These are phyloP conservation scores for Micronisus gabar DNA, from an alignment of 2,113 vertebrate genomes.

Conservation along the genomic window DNA sequence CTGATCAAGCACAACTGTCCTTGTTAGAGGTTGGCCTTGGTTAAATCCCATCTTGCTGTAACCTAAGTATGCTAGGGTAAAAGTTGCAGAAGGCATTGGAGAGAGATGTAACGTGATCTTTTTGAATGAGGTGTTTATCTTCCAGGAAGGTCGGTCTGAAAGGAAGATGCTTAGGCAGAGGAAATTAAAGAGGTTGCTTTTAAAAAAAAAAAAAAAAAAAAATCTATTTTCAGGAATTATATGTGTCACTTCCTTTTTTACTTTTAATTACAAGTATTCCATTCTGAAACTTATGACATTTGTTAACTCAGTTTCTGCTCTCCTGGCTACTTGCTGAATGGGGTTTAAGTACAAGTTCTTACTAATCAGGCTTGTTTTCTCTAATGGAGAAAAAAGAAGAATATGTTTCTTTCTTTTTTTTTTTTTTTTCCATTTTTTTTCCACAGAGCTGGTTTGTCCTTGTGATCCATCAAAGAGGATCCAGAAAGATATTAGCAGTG, in stretches of 20 bases:
- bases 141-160: neutral
- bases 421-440: fast-evolving
- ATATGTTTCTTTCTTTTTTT: neutral
- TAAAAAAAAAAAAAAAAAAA: neutral
- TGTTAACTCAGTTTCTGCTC: neutral
- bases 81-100: neutral
- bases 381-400: neutral
- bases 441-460: neutral
- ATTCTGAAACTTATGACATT: neutral
- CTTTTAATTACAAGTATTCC: neutral
- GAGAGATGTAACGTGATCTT: neutral
- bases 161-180: neutral
- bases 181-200: neutral
- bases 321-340: neutral
- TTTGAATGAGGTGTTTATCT: neutral
- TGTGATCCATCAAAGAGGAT: neutral
- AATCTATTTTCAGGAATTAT: neutral
- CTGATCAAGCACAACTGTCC: neutral
- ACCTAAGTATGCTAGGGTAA: neutral
- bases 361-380: neutral
- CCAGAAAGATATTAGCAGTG: neutral
- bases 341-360: neutral
- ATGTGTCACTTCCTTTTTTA: neutral
- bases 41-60: neutral
- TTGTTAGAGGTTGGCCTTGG: neutral